Base-by-base conservation (phyloP, 2,113 vertebrate genomes). In the Eurystomus gularis region DNA sequence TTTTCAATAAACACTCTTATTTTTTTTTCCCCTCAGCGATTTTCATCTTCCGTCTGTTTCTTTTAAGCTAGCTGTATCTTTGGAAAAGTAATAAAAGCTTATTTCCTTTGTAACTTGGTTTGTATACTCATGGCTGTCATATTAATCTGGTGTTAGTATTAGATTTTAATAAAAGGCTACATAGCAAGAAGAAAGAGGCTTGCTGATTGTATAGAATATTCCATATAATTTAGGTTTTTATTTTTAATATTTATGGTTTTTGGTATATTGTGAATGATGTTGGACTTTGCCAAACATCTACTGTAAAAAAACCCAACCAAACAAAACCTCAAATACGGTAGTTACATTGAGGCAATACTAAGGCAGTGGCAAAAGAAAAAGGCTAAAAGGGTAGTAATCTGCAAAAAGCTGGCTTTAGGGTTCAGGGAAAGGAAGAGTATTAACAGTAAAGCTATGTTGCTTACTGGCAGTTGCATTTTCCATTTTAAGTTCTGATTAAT, bases 11-110 rank as follows among this genome's bases (percentile, higher is more conserved):
- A 18, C 40, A 37, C 6, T 40, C 5, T 31, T 62, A 26, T 35
- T 21, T 1, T 19, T 48, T 24, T 18, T 8, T 0, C 0, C 19
- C 70, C 26, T 29, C 60, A 86, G 78, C 12, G 7, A 94, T 97
- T 95, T 97, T 97, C 92, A 94, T 96, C 75, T 95, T 96, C 76
- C 73, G 86, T 96, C 88, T 97, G 86, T 97, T 97, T 97, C 80
- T 97, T 98, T 94, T 96, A 97, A 98, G 95, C 87, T 98, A 97
- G 89, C 94, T 96, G 90, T 94, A 86, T 97, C 96, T 97, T 94
- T 97, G 95, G 82, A 98, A 98, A 98, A 98, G 97, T 97, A 98
- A 98, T 98, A 98, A 98, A 98, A 98, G 88, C 97, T 97, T 97
- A 98, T 98, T 98, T 98, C 94, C 95, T 98, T 98, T 97, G 93